Evolutionary conservation across 1,140 invertebrate genomes (phyloP), one percentile per base, ranked within the genome.

Genomic region (Drosophila ironensis): DNA sequence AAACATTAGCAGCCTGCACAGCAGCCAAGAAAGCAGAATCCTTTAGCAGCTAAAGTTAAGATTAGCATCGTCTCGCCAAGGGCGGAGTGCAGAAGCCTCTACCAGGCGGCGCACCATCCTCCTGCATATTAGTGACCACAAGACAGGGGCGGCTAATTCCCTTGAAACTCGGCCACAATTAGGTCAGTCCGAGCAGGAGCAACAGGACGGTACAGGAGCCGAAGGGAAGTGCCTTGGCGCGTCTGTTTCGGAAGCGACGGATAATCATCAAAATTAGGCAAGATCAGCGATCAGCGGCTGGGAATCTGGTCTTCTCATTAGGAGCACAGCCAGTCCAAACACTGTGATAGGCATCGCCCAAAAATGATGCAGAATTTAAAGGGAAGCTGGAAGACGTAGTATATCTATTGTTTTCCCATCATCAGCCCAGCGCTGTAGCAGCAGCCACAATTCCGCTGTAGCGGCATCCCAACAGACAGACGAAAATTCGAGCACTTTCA

Each of bases 101-200:
- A 8, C 25, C 38, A n/a, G 40, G 17, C 7, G n/a, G n/a, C n/a
- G n/a, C n/a, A n/a, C n/a, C n/a, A n/a, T n/a, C n/a, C n/a, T n/a
- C n/a, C n/a, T n/a, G n/a, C n/a, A n/a, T 84, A 86, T 84, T 86
- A 78, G 78, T 64, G 66, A 86, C 78, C 80, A 48, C 78, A 86
- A 80, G 73, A 78, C 80, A 61, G 74, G 66, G 30, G 44, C 56
- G 60, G 28, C 30, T 86, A 86, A 84, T 73, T 74, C 74, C 12
- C 28, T 50, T 52, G 14, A 33, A 12, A 33, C 30, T 42, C 64
- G 37, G n/a, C n/a, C 46, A 50, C 24, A 84, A 84, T 86, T 68
- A 86, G 80, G 80, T 84, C 80, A 84, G 68, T 44, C 63, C 59
- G 57, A 8, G 59, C 20, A 38, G 42, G 46, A 16, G 41, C 37